These are phyloP conservation scores for Tetraneura akinire DNA, from an alignment of 1,140 invertebrate species.

Conservation along the genomic window DNA sequence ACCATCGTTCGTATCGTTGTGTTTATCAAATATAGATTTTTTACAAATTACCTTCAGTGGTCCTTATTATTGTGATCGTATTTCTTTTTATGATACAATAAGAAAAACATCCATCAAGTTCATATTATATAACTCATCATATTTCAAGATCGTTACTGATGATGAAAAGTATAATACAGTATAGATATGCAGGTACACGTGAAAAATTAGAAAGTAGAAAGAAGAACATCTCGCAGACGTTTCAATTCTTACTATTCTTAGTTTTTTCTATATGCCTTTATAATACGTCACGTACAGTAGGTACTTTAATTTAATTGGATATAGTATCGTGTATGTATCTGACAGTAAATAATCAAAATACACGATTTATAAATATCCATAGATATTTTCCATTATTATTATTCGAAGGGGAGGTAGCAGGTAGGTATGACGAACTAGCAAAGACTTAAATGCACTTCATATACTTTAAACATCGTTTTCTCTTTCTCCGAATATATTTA, in stretches of 20 bases:
- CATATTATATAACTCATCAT: slow-evolving; percentile 25
- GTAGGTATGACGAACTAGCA: background rate
- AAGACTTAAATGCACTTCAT: background rate
- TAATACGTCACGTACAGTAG: slow-evolving; percentile 27
- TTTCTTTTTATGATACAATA: background rate
- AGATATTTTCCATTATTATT: background rate
- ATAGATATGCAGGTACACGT: slow-evolving; percentile 8
- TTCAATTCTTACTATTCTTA: slow-evolving; percentile 35
- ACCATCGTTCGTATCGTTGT: background rate
- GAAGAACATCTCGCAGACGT: background rate
- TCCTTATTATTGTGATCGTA: slow-evolving; percentile 6
- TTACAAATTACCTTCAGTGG: background rate
- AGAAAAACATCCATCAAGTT: slow-evolving; percentile 36
- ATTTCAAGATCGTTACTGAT: slow-evolving; percentile 41
- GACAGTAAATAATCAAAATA: slow-evolving; percentile 21
- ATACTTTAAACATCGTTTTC: too few relatives aligned
- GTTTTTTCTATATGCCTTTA: background rate
- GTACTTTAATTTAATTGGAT: slow-evolving; percentile 33
- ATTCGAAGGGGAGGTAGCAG: too few relatives aligned
- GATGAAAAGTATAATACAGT: slow-evolving; percentile 37
- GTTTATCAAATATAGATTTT: background rate
- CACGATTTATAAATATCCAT: background rate
- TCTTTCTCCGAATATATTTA: too few relatives aligned
- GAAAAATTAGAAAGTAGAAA: slow-evolving; percentile 49
- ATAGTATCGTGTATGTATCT: background rate